Base-by-base conservation (phyloP, 1,140 invertebrate species). In the Micrasema minimum region DNA sequence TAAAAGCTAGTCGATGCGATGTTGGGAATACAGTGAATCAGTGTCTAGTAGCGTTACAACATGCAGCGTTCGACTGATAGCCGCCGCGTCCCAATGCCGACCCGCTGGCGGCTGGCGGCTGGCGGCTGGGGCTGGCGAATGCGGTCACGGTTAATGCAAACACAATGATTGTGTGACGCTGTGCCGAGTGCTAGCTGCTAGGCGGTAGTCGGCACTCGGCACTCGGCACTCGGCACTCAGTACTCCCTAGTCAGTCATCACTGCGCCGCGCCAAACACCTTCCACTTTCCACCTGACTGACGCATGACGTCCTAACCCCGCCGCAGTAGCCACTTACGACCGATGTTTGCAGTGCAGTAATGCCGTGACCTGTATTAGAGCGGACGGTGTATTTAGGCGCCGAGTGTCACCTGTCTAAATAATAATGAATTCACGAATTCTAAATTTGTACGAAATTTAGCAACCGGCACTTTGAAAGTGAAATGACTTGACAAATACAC, bases 71-170 rank as follows among this genome's bases (percentile, higher is more conserved):
- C 16, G 50, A 50, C 46, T 50, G 51, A n/a, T 23, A 23, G 12
- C 16, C 53, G 26, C 14, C 14, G 35, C 53, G 12, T 18, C 26
- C 26, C 26, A 26, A n/a, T 2, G n/a, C 20, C 11, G 59, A 31
- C 2, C 22, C 18, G 38, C 2, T 16, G 16, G 16, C 12, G 35
- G 16, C 23, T 22, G 14, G 41, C 41, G 18, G 20, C 59, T 14
- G 3, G 59, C 59, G 22, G 26, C 23, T 5, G 48, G 5, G 48
- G 38, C 57, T 12, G 9, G 41, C 41, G 16, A 64, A 64, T 64
- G 59, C 59, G 59, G 59, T 64, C 59, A 64, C 59, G 59, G 59
- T 64, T 64, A 64, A 64, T 31, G 59, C 59, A 46, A 64, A 23
- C 59, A 12, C n/a, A 64, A 59, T 51, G n/a, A 51, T 43, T 18